Evolutionary conservation across 1,140 invertebrate genomes (phyloP), one percentile per base, ranked within the genome.

Genomic region (Sarcophaga peregrina): DNA sequence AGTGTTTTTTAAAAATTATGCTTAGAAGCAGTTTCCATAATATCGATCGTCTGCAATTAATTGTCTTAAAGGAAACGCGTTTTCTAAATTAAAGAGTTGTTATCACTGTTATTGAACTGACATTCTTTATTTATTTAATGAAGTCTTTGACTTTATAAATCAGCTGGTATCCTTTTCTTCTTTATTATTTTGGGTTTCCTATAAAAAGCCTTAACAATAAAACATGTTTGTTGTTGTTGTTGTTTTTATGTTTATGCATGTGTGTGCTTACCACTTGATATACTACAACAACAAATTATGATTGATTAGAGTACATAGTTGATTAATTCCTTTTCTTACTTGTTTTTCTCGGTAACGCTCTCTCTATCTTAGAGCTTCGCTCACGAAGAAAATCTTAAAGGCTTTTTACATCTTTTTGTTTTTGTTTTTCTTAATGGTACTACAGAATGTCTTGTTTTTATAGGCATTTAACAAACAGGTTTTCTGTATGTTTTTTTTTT

Each of bases 111-210:
- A 37, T 37, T 37, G 1, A 37, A 37, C 25, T 37, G 25, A 37
- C 4, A 37, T 68, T 9, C 62, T 68, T 68, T 68, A n/a, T 68
- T 68, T 68, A 68, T 68, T 68, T 9, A 20, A 20, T 8, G 20
- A 68, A 68, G 62, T 68, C 62, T 68, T 68, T 68, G 62, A 68
- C 62, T 68, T 25, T 68, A 20, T 25, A 20, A 68, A 68, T 68
- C 62, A 68, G 17, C 62, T 68, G 62, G 62, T 68, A 20, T 4
- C 20, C n/a, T 68, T 58, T 58, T 58, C 13, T 58, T 58, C 11
- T 58, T 58, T 13, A n/a, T 3, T n/a, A 4, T 58, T 58, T 58
- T 15, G 52, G 17, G n/a, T 68, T 68, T 68, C 17, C 8, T 68
- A 8, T 37, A 37, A 4, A 9, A 52, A 5, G 62, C 62, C 8